A percentile compares a stretch with the other conserved stretches of the same genome.
phyloP scores from a whole-genome alignment of 53 echinoderm and acorn worm species.

The Apostichopus leukothele region DNA sequence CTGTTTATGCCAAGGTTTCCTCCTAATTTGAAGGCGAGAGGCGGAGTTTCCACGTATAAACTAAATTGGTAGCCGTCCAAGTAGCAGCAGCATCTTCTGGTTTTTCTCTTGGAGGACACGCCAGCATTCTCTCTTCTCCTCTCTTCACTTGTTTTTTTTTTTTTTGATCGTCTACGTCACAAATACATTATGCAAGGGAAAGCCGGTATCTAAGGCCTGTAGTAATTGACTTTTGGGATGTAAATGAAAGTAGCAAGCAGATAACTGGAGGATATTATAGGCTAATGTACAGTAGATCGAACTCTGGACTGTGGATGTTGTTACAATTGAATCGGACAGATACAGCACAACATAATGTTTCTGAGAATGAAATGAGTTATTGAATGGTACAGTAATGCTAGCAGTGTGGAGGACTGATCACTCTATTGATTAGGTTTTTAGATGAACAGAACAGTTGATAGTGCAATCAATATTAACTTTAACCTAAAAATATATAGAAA shows the following conservation, averaged over 20 bases:
- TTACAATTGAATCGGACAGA: neutral
- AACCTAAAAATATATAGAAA: too few relatives aligned
- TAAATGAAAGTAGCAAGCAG: neutral
- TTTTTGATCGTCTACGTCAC: neutral
- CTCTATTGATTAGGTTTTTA: too few relatives aligned
- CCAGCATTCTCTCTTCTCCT: neutral
- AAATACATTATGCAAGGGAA: neutral
- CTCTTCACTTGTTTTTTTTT: neutral
- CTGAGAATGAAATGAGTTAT: neutral
- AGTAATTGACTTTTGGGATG: neutral
- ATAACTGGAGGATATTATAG: neutral
- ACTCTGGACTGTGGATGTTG: neutral
- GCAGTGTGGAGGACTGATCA: neutral
- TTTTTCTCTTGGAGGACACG: neutral
- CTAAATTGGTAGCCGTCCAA: neutral
- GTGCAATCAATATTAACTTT: too few relatives aligned
- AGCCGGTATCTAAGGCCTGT: neutral
- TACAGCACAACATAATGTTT: neutral
- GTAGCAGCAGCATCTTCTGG: neutral
- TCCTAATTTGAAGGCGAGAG: constrained; percentile 1
- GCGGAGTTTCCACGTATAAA: constrained; percentile 1
- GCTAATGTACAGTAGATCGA: neutral
- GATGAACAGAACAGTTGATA: too few relatives aligned
- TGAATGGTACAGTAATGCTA: neutral
- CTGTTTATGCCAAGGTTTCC: constrained; percentile 40